A percentile compares a stretch with the other conserved stretches of the same genome.
Evolutionary conservation across 2,797 vertebrate genomes (phyloP).

Genomic region (Pseudochirops cupreus): DNA sequence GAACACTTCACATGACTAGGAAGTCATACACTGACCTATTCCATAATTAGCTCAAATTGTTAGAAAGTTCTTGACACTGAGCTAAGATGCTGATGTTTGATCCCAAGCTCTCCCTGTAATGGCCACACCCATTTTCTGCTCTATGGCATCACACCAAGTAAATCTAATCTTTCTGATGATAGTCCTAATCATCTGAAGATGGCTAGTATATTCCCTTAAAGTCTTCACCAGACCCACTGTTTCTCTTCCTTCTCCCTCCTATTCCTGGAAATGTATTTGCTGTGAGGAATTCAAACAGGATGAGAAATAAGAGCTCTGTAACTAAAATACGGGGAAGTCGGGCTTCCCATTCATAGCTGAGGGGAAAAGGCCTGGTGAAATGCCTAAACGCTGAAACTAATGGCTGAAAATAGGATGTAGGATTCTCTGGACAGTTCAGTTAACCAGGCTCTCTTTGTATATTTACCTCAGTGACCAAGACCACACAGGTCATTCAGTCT

Average conservation of each 20-base stretch:
- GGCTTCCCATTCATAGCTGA: not conserved
- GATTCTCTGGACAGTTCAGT: not conserved
- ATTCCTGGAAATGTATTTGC: not conserved
- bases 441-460: not conserved
- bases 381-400: not conserved
- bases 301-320: not conserved
- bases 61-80: not conserved
- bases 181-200: not conserved
- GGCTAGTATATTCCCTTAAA: not conserved
- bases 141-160: not conserved
- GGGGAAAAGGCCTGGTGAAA: not conserved
- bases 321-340: not conserved
- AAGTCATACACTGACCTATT: not conserved
- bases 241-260: slow-evolving; percentile 15
- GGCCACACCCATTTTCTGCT: not conserved
- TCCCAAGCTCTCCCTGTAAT: not conserved
- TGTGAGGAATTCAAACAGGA: not conserved
- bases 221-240: not conserved
- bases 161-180: not conserved
- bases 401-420: slow-evolving; percentile 7
- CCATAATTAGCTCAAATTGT: not conserved
- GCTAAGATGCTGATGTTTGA: not conserved
- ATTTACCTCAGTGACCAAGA: not conserved
- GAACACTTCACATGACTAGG: not conserved
- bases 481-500: not conserved